Evolutionary conservation across 2,888 invertebrate genomes (phyloP), one percentile per base, ranked within the genome.

Genomic region (Tillus elongatus): DNA sequence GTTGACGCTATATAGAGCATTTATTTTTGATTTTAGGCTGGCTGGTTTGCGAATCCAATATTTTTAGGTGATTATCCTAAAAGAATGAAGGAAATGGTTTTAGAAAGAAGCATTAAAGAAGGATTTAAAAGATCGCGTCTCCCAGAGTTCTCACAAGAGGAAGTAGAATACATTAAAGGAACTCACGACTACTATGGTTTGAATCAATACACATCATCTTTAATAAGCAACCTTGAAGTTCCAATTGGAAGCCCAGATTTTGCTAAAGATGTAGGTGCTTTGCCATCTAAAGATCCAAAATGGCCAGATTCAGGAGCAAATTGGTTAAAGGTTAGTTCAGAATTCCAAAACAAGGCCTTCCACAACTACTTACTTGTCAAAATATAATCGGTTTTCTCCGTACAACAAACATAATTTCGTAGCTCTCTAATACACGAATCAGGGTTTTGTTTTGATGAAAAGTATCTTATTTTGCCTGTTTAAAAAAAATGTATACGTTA

Each of bases 11-110:
- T 8, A 8, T 19, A 19, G 6, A 19, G n/a, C 24, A 67, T 81
- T 12, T 35, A 34, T 39, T 24, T 15, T 15, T 13, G 2, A 36
- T 67, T 64, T 24, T 59, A 74, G 73, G 66, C 75, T 34, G 77
- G 77, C 14, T 79, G 79, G 79, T 76, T 74, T 51, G 73, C 73
- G 0, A 69, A 81, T 55, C 79, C 82, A 1, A 13, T 40, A 11
- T 75, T 81, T 26, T 74, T 75, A 54, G 80, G 80, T 2, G 74
- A 78, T 57, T 81, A 80, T 54, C 80, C 81, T 0, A 58, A 66
- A 15, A 50, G 74, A 1, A 79, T 81, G 78, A 71, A 74, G 31
- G 58, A 66, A 13, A 62, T n/a, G n/a, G 35, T 47, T 10, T 68
- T 65, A 32, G 61, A 65, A 2, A 68, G 73, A 27, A 80, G 79